These are phyloP conservation scores for Agapornis canus DNA, from an alignment of 2,797 vertebrate genomes.

Conservation along the genomic window DNA sequence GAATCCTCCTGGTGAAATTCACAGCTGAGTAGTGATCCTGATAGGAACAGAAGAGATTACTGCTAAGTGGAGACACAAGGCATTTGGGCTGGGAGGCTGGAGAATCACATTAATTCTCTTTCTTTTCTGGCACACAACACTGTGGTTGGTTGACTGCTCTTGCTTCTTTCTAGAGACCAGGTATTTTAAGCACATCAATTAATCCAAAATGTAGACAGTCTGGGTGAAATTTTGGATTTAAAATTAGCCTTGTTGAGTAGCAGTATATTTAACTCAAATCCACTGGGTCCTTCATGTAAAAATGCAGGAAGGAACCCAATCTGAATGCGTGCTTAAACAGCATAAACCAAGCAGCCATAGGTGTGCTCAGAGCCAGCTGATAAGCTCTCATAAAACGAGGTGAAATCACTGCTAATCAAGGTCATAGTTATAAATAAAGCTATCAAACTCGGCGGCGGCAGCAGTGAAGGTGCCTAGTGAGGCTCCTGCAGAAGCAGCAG, in stretches of 20 bases:
- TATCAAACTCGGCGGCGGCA: slow-evolving; percentile 20
- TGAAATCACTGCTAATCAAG: slow-evolving; percentile 15
- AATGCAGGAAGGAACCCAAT: background rate
- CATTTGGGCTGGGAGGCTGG: background rate
- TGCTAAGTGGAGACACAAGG: background rate
- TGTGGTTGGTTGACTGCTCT: background rate
- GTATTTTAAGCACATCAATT: background rate
- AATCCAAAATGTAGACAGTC: background rate
- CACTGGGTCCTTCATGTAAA: background rate
- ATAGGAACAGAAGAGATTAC: background rate
- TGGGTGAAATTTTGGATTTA: background rate
- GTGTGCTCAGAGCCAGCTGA: background rate
- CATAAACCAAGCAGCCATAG: background rate
- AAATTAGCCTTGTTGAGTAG: background rate
- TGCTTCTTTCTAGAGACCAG: background rate
- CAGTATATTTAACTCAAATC: background rate
- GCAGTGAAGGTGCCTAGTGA: background rate
- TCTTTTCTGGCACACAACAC: background rate
- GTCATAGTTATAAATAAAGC: slow-evolving; percentile 20
- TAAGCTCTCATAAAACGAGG: slow-evolving; percentile 5
- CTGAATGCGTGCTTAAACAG: background rate
- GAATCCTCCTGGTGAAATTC: slow-evolving; percentile 81
- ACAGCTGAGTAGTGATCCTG: slow-evolving; percentile 79
- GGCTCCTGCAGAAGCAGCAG: background rate
- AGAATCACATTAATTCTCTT: background rate